These are phyloP conservation scores for Dicrurus megarhynchus DNA, from an alignment of 2,113 vertebrate species.

Conservation along the genomic window DNA sequence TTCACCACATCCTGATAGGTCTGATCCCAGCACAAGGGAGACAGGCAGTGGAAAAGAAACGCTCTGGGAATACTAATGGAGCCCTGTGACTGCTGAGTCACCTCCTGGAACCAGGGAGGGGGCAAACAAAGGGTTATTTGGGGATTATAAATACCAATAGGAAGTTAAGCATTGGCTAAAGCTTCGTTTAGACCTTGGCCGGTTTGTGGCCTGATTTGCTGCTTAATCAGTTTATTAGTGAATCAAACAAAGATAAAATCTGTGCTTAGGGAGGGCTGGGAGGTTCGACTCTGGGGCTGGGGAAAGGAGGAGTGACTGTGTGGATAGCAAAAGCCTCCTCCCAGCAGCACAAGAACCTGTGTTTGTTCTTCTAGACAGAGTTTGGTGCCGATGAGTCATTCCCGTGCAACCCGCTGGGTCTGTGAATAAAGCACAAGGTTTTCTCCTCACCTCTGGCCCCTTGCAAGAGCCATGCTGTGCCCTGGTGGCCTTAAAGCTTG, in stretches of 20 bases:
- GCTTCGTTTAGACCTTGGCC: neutral
- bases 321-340: neutral
- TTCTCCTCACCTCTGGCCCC: neutral
- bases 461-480: fast-evolving
- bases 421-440: neutral
- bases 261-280: neutral
- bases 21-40: constrained; percentile 26
- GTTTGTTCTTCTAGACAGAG: neutral
- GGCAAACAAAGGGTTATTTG: neutral
- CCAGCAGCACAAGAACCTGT: fast-evolving
- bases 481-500: neutral
- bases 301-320: neutral
- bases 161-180: neutral
- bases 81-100: constrained; percentile 27
- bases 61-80: constrained; percentile 16
- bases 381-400: fast-evolving
- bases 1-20: constrained; percentile 16
- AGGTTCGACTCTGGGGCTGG: neutral
- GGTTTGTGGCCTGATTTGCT: neutral
- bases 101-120: neutral
- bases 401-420: fast-evolving
- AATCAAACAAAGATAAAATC: neutral
- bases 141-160: neutral
- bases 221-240: neutral
- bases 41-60: neutral